Percentiles rank a stretch among this genome's conserved stretches.
These are phyloP conservation scores for Pogonomyrmex californicus DNA, from an alignment of 1,140 invertebrate species.

Conservation along the genomic window DNA sequence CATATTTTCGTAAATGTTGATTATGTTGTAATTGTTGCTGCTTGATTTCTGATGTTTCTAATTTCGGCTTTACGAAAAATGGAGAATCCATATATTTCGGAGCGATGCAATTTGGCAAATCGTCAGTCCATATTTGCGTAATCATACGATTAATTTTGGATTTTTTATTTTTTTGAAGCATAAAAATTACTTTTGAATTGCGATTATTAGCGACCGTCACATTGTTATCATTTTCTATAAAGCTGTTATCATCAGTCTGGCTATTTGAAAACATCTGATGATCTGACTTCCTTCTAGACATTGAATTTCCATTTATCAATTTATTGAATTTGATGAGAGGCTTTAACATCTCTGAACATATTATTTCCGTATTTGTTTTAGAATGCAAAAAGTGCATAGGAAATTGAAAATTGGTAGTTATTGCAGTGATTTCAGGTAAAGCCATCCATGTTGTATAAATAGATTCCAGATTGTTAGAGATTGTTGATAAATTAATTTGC, in stretches of 20 bases:
- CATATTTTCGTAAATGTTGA: constrained; percentile 4
- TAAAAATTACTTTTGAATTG: constrained; percentile 19
- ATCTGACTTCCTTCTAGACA: neutral
- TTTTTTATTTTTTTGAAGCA: neutral
- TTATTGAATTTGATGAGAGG: neutral
- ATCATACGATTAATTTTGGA: neutral
- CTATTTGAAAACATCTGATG: constrained; percentile 41
- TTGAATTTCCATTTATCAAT: constrained; percentile 23
- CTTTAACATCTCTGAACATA: neutral
- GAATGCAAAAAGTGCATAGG: neutral
- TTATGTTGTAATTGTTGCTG: neutral
- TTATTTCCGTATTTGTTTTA: neutral
- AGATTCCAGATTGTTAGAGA: constrained; percentile 1
- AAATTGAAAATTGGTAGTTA: neutral
- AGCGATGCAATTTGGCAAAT: neutral
- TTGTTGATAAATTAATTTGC: neutral
- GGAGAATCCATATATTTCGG: neutral
- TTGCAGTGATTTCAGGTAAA: neutral
- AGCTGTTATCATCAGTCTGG: constrained; percentile 23
- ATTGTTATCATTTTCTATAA: constrained; percentile 3
- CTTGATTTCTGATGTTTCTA: neutral
- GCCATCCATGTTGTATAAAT: neutral
- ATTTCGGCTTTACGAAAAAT: neutral
- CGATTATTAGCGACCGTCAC: neutral
- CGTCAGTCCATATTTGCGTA: neutral